Evolutionary conservation across 2,797 vertebrate species (phyloP).

Genomic region (Serranus cabrilla): DNA sequence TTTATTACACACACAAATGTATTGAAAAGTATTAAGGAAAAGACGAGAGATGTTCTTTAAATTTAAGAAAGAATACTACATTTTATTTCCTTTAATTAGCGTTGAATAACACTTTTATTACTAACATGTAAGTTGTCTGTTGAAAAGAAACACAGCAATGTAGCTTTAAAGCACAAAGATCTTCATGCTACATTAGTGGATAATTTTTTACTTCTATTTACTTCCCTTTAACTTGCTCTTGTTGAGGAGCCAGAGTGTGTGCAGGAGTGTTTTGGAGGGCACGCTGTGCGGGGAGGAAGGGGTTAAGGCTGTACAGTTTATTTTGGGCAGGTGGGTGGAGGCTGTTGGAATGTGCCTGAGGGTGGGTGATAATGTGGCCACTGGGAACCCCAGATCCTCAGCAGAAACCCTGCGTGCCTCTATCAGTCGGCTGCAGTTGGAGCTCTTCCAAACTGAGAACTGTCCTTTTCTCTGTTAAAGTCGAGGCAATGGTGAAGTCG

Average conservation of each 20-base stretch:
- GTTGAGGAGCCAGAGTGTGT: conserved; percentile 6
- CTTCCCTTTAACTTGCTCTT: not conserved
- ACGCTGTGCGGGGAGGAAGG: conserved; percentile 64
- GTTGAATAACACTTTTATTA: no score
- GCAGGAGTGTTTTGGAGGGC: conserved; percentile 15
- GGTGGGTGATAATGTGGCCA: conserved; percentile 86
- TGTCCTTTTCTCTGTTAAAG: conserved; percentile 28
- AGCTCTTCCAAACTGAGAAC: conserved; percentile 75
- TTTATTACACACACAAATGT: not conserved
- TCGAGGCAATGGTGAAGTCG: not conserved
- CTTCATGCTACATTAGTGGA: no score
- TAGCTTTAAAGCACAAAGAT: no score
- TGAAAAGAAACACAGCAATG: no score
- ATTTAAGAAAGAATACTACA: no score
- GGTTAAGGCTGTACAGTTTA: conserved; percentile 85
- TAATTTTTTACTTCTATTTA: no score
- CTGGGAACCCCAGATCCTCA: conserved; percentile 76
- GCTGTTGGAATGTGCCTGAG: conserved; percentile 87
- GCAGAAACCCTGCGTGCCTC: conserved; percentile 74
- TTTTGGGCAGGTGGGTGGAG: conserved; percentile 89
- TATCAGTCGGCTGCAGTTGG: conserved; percentile 79
- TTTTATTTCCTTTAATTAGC: no score
- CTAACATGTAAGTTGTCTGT: no score
- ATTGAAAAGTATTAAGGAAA: no score
- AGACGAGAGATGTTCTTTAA: no score